Base-by-base conservation (phyloP, 1,140 invertebrate species). In the Lysiphlebus fabarum region DNA sequence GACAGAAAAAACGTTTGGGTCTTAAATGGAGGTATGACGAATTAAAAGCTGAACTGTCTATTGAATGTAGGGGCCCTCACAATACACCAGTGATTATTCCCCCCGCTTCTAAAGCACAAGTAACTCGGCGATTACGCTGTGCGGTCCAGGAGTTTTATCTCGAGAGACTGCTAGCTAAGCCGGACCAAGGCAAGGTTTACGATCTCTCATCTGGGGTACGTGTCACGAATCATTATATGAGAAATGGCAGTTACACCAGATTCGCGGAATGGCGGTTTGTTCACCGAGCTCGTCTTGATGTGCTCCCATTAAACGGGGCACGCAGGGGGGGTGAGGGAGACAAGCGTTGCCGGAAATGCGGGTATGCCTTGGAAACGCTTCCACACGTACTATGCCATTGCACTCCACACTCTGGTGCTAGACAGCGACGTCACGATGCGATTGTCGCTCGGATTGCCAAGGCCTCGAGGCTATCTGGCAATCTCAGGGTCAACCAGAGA, bases 221-320 rank as follows among this genome's bases (percentile, higher is more conserved):
- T 14, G 38, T 59, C 45, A 54, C 45, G 38, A 66, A 67, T 56
- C 67, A 74, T 56, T 72, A 75, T 49, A 44, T 72, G 41, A 36
- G 61, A 0, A 59, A 17, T 2, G 73, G 73, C 0, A 56, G 55
- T 6, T 68, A 56, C 56, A 71, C 65, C 11, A 54, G 69, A 10
- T 75, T 78, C 50, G 62, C 65, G 5, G 72, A 78, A 44, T 77
- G 76, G 73, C 67, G 74, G 9, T 77, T 78, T 59, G 60, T 77
- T 4, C 74, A 76, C 53, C 58, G 73, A 1, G 72, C 75, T 14
- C 61, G 66, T 7, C 65, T 79, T 6, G 65, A 72, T 55, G 62
- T 70, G 0, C 42, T 76, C 5, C 73, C 71, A 0, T 49, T 76
- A 0, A 76, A 76, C 58, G 75, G 64, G 2, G 54, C 62, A 0